Evolutionary conservation across 1,140 invertebrate genomes (phyloP), one percentile per base, ranked within the genome.

Genomic region (Trichonephila clavata): DNA sequence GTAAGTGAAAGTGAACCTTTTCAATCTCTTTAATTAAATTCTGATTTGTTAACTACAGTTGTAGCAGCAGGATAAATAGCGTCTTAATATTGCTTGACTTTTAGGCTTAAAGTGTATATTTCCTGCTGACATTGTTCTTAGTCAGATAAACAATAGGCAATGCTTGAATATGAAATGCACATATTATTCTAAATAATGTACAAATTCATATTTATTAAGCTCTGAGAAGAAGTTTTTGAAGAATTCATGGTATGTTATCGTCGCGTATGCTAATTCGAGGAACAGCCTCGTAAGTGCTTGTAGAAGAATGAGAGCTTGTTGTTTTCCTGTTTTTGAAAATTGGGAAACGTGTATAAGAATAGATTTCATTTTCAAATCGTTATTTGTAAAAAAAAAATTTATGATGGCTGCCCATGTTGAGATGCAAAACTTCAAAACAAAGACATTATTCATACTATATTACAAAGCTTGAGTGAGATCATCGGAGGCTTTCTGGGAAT

Each of bases 11-110:
- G 65, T 87, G n/a, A 65, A 16, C 32, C 21, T 5, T 32, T 39
- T 63, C 27, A 6, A 39, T 39, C 6, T 87, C 7, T 59, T 27
- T 24, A 13, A 59, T 50, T 24, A 14, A 59, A 24, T 84, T 2
- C 83, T 16, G 27, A 84, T 59, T n/a, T 84, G 50, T 50, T 84
- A 21, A 84, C 21, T 84, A 84, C 83, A 84, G 57, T 84, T 14
- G 83, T 84, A 24, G 43, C 57, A 84, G 50, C 50, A 84, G 90
- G 91, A 71, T 86, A 71, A 86, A 61, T 77, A 81, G 84, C 92
- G 86, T 93, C 86, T 87, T 92, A 81, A 24, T 68, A 86, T 86
- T 86, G 65, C 80, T 77, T 87, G 92, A 93, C 92, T 93, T 87
- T 93, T 88, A 88, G 86, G 84, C 86, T 81, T 88, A 93, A 81